Conservation (phyloP, 2,113 vertebrate genomes). For the Odocoileus virginianus region DNA sequence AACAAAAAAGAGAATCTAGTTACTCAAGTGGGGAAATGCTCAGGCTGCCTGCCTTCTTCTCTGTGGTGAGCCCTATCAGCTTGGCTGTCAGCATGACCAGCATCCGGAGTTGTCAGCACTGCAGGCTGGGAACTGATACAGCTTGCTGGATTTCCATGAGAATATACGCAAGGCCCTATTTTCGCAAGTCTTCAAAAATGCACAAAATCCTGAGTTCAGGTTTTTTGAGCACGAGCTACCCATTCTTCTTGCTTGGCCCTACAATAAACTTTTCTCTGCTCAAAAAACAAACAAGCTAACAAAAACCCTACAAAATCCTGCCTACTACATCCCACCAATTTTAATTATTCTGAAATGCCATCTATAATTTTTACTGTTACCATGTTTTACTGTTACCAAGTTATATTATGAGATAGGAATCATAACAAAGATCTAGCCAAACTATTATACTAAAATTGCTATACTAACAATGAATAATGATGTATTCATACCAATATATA, state of each 20-base stretch:
- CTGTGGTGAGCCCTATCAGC: rapidly evolving
- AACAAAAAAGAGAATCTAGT: neutral
- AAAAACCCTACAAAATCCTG: neutral
- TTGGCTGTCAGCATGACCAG: too few relatives aligned
- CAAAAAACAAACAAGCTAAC: neutral
- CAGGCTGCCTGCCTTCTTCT: neutral
- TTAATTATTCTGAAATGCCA: neutral
- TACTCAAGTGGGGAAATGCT: neutral
- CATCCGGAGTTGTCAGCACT: neutral
- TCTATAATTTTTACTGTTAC: neutral
- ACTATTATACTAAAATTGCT: neutral
- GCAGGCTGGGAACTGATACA: neutral
- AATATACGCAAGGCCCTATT: neutral
- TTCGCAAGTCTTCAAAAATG: neutral
- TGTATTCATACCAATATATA: neutral
- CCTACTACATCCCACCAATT: neutral
- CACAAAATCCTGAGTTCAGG: neutral
- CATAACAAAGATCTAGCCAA: neutral
- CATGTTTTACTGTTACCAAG: neutral
- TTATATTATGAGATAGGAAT: neutral
- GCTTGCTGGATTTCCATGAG: neutral
- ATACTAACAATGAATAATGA: neutral
- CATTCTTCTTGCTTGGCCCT: neutral
- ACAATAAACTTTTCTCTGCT: neutral
- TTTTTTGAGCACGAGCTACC: neutral